Conservation (phyloP, 2,888 invertebrate genomes). For the Ecdyonurus torrentis region DNA sequence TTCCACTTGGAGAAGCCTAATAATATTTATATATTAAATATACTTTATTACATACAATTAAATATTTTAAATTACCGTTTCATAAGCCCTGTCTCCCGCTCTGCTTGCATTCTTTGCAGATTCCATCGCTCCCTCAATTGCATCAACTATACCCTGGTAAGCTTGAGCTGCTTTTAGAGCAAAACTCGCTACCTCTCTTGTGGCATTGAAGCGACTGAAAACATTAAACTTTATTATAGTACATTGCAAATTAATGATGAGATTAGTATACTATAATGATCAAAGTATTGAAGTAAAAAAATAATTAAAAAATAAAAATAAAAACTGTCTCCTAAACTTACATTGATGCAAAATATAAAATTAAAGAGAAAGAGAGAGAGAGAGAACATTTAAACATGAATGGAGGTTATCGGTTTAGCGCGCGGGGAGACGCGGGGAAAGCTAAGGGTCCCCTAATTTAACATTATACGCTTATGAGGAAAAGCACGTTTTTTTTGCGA, state of each 20-base stretch:
- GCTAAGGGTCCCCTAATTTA: too few relatives aligned
- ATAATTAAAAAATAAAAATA: neutral
- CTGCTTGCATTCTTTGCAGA: slow-evolving; percentile 42
- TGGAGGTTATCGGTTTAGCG: too few relatives aligned
- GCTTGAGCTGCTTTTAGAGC: slow-evolving; percentile 44
- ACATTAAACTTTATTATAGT: slow-evolving; percentile 9
- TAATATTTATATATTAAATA: too few relatives aligned
- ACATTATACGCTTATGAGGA: too few relatives aligned
- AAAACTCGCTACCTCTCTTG: slow-evolving; percentile 39
- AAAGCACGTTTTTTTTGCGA: too few relatives aligned
- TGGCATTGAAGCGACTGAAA: slow-evolving; percentile 42
- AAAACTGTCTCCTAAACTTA: neutral
- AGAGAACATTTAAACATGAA: too few relatives aligned
- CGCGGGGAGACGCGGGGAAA: too few relatives aligned
- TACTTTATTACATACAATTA: neutral
- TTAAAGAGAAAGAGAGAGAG: too few relatives aligned
- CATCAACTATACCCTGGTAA: slow-evolving; percentile 56
- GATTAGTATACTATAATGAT: neutral
- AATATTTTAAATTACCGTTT: slow-evolving; percentile 18
- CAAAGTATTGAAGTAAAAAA: neutral
- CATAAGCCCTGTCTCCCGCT: slow-evolving; percentile 30
- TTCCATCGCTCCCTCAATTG: slow-evolving; percentile 45
- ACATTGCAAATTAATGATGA: neutral
- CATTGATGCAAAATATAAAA: neutral
- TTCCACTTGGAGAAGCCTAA: slow-evolving; percentile 3